Conservation (phyloP, 2,888 invertebrate species). For the Caprella mutica region DNA sequence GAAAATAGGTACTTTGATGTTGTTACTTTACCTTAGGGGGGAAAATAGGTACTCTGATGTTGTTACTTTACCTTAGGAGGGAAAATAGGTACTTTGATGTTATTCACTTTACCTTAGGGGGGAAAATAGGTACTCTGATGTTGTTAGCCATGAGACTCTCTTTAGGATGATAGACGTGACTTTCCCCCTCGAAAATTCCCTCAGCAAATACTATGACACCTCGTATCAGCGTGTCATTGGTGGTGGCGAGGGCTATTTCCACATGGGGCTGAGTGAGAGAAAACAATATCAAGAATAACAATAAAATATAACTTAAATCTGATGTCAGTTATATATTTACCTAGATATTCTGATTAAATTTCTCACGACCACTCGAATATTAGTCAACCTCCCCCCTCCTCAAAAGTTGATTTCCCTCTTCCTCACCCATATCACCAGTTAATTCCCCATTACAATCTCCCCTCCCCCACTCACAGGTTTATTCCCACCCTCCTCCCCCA, state of each 20-base stretch:
- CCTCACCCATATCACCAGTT: background rate
- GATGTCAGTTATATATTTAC: no score
- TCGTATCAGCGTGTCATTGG: conserved; percentile 64
- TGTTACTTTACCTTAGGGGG: no score
- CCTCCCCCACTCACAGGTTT: conserved; percentile 22
- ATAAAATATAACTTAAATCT: no score
- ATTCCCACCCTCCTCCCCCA: conserved; percentile 42
- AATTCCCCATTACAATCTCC: background rate
- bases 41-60: no score
- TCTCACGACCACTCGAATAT: background rate
- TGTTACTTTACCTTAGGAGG: no score
- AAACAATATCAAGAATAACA: background rate
- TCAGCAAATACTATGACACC: conserved; percentile 78
- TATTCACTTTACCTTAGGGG: conserved; percentile 45
- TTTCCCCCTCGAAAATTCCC: conserved; percentile 63
- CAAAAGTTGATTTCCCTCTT: background rate
- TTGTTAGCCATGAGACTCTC: conserved; percentile 45
- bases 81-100: background rate
- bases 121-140: conserved; percentile 54
- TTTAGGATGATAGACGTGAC: conserved; percentile 61
- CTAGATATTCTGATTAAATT: background rate
- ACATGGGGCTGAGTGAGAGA: conserved; percentile 47
- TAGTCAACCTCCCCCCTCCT: background rate
- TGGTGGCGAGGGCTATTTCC: conserved; percentile 60
- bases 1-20: no score